Percentiles rank a stretch among this genome's conserved stretches.
phyloP scores from a whole-genome alignment of 1,140 invertebrate genomes.

The Drosophila bocki region DNA sequence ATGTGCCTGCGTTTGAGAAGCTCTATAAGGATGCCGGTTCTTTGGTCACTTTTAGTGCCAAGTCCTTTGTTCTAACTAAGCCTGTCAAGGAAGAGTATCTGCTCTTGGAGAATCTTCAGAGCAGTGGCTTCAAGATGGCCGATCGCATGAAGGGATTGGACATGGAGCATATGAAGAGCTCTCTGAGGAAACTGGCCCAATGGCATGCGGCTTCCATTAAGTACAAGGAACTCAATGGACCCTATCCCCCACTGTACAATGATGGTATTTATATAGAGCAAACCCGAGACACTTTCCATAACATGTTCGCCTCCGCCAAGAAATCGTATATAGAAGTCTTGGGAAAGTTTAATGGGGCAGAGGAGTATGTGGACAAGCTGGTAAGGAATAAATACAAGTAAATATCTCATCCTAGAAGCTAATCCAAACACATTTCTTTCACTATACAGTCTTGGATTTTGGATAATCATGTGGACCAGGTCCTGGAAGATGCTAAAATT shows the following conservation, averaged over 20 bases:
- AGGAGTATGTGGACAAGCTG: slow-evolving; percentile 43
- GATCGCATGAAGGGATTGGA: slow-evolving; percentile 85
- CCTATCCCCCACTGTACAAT: slow-evolving; percentile 33
- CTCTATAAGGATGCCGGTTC: slow-evolving; percentile 40
- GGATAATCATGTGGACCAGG: slow-evolving; percentile 28
- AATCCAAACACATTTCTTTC: not conserved
- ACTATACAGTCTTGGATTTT: slow-evolving; percentile 8
- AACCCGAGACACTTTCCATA: slow-evolving; percentile 12
- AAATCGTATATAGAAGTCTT: slow-evolving; percentile 20
- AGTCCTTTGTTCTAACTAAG: slow-evolving; percentile 29
- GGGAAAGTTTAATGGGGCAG: slow-evolving; percentile 21
- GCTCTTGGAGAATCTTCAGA: slow-evolving; percentile 42
- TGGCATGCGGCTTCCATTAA: slow-evolving; percentile 86
- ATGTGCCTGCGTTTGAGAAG: slow-evolving; percentile 45
- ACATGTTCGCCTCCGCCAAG: slow-evolving; percentile 17
- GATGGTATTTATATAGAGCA: slow-evolving; percentile 39
- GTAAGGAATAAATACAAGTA: not conserved
- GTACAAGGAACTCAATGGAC: slow-evolving; percentile 51
- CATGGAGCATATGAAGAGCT: slow-evolving; percentile 85
- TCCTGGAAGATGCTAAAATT: slow-evolving; percentile 24
- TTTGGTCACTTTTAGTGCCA: slow-evolving; percentile 42
- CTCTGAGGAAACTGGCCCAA: slow-evolving; percentile 86
- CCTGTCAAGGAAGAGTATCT: slow-evolving; percentile 33
- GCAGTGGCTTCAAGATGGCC: slow-evolving; percentile 41
- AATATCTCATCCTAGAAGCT: not conserved